A percentile compares a stretch with the other conserved stretches of the same genome.
Conservation (phyloP, 2,888 invertebrate species). For the Watsonalla cultraria region DNA sequence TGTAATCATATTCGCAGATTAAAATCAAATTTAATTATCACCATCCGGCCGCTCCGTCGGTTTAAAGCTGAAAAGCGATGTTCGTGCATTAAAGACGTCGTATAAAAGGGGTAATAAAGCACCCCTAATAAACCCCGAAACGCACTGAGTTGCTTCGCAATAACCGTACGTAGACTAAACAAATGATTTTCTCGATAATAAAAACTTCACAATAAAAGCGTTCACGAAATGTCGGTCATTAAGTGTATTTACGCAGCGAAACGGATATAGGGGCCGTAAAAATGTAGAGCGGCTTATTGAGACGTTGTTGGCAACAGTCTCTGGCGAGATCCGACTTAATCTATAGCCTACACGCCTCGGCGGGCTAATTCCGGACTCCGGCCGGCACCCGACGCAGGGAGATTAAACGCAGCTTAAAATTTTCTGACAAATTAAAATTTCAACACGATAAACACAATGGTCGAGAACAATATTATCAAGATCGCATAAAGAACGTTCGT, state of each 20-base stretch:
- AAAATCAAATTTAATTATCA: conserved; percentile 67
- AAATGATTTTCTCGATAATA: conserved; percentile 76
- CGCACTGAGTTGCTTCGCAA: conserved; percentile 62
- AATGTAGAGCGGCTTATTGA: conserved; percentile 72
- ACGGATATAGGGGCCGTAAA: conserved; percentile 74
- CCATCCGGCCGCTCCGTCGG: conserved; percentile 47
- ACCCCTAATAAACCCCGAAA: conserved; percentile 73
- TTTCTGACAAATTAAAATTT: conserved; percentile 59
- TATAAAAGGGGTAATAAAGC: conserved; percentile 69
- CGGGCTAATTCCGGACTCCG: conserved; percentile 49
- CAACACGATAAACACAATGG: conserved; percentile 41
- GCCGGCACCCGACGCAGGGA: conserved; percentile 29
- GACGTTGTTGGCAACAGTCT: conserved; percentile 71
- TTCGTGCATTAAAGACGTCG: conserved; percentile 52
- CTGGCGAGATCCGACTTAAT: conserved; percentile 52
- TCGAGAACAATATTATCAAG: conserved; percentile 55
- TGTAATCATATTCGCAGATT: conserved; percentile 61
- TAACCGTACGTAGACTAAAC: conserved; percentile 76
- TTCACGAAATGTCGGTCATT: conserved; percentile 76
- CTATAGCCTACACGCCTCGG: conserved; percentile 50
- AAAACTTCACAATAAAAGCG: conserved; percentile 77
- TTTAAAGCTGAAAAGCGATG: conserved; percentile 46
- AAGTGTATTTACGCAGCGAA: conserved; percentile 75
- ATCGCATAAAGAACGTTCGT: conserved; percentile 49
- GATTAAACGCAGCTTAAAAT: conserved; percentile 46